Evolutionary conservation across 2,888 invertebrate genomes (phyloP), one percentile per base, ranked within the genome.

Genomic region (Elegia similella): DNA sequence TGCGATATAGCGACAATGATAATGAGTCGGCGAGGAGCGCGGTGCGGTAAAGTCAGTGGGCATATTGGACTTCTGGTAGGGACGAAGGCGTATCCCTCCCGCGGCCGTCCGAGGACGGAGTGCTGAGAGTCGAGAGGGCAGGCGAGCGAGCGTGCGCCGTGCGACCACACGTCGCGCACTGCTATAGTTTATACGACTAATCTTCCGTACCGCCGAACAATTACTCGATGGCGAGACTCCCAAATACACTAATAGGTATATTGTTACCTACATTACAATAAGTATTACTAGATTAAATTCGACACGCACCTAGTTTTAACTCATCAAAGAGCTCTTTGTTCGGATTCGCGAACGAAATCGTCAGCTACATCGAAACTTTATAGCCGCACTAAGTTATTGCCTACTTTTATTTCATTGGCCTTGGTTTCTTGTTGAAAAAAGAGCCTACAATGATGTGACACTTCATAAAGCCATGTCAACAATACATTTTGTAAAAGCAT

Each of bases 71-170:
- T 82, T 82, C 80, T 84, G 81, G 74, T 74, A 74, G 73, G 73
- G 67, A 73, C 71, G 84, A 85, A 89, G 90, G 88, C 89, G 89
- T 86, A 86, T 85, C 86, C 85, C 83, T 84, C 86, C 86, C 87
- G 88, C 86, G 80, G 75, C 75, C 78, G 75, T 76, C 73, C 69
- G 50, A 50, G 50, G 50, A 50, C 50, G 34, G 47, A 47, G 47
- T 47, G 64, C 56, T 17, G 47, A 42, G 56, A 62, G 59, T 72
- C 34, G 47, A 42, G 56, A 62, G 59, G 72, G 73, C 83, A 78
- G 82, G 80, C 82, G 78, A 80, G 74, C 80, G 82, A 82, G 84
- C 84, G 84, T 87, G 87, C 85, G 87, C 86, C 70, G 76, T 78
- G 70, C 76, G 80, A 72, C 82, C 85, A 80, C 88, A 86, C 88